Evolutionary conservation across 2,888 invertebrate genomes (phyloP).

Genomic region (Drosophila demipolita): DNA sequence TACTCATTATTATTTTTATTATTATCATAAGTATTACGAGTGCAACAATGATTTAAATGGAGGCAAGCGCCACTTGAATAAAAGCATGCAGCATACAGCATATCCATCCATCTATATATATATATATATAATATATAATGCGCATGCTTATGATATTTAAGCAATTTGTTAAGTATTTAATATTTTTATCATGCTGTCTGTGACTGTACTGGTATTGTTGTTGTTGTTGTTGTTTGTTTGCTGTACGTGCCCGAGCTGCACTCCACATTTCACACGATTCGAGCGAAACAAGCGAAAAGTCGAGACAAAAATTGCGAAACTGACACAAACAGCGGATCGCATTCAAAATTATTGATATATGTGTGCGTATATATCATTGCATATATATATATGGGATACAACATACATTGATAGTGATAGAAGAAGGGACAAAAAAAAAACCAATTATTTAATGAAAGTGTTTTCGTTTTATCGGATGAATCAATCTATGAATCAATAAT

Average conservation of each 20-base stretch:
- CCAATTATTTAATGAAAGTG: neutral
- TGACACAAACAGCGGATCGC: conserved; percentile 36
- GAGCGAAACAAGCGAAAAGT: conserved; percentile 32
- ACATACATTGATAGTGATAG: neutral
- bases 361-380: conserved; percentile 14
- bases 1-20: conserved; percentile 5
- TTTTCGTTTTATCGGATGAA: neutral
- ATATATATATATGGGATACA: neutral
- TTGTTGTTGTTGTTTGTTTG: conserved; percentile 28
- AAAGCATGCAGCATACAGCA: conserved; percentile 26
- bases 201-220: conserved; percentile 27
- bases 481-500: neutral
- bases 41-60: conserved; percentile 14
- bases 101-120: conserved; percentile 32
- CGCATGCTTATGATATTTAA: conserved; percentile 49
- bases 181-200: conserved; percentile 58
- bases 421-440: neutral
- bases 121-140: conserved; percentile 16
- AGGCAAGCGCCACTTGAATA: conserved; percentile 17
- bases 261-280: conserved; percentile 76
- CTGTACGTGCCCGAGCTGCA: conserved; percentile 66
- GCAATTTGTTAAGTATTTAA: conserved; percentile 51
- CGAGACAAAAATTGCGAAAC: conserved; percentile 15
- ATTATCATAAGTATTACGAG: conserved; percentile 12
- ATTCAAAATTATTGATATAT: conserved; percentile 33